Conservation (phyloP, 1,140 invertebrate species). For the Drusus annulatus region DNA sequence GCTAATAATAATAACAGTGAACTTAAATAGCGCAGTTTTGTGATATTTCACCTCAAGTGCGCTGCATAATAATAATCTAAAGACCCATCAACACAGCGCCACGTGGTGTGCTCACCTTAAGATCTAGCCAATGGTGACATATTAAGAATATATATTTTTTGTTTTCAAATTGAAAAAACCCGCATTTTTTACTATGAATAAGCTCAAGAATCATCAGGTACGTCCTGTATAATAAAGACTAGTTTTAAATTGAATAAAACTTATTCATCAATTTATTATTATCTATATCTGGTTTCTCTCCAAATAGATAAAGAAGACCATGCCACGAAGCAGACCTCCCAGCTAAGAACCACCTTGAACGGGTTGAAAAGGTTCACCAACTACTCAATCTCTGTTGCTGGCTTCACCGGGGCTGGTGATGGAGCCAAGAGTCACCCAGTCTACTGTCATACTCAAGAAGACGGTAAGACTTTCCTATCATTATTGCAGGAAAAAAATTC, state of each 20-base stretch:
- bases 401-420: constrained; percentile 90
- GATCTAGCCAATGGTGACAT: too few species aligned
- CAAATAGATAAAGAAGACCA: constrained; percentile 73
- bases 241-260: too few species aligned
- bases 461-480: constrained; percentile 75
- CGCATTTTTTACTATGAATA: background rate
- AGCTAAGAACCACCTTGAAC: constrained; percentile 77
- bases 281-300: too few species aligned
- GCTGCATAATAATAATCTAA: too few species aligned
- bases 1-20: too few species aligned
- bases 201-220: background rate
- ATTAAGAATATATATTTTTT: background rate
- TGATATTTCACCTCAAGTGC: too few species aligned
- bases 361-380: constrained; percentile 90
- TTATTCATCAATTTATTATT: background rate
- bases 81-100: too few species aligned
- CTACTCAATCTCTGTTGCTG: constrained; percentile 91
- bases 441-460: constrained; percentile 92
- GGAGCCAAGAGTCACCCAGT: constrained; percentile 87
- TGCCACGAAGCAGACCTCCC: constrained; percentile 79
- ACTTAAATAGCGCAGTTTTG: too few species aligned
- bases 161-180: background rate
- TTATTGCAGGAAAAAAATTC: background rate
- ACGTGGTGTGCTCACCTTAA: too few species aligned
- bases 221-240: too few species aligned